These are phyloP conservation scores for Microplitis demolitor DNA, from an alignment of 1,140 invertebrate genomes.

Conservation along the genomic window DNA sequence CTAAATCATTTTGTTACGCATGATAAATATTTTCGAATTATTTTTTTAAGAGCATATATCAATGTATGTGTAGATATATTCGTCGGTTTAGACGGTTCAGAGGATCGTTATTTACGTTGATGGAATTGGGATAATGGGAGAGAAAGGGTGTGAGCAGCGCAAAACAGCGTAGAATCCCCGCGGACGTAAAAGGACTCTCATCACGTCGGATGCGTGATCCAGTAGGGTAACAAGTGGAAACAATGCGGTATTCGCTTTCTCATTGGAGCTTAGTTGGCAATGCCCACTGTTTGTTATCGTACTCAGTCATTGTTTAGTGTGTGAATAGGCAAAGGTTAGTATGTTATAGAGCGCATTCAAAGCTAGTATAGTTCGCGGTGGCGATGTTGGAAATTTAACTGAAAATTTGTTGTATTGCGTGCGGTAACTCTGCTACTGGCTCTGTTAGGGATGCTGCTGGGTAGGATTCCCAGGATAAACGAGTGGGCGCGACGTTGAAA, in stretches of 20 bases:
- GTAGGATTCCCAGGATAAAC: neutral
- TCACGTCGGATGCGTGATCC: constrained; percentile 11
- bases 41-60: too few relatives aligned
- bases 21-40: too few relatives aligned
- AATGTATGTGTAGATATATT: neutral
- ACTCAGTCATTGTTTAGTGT: neutral
- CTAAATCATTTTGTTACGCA: too few relatives aligned
- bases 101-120: constrained; percentile 17
- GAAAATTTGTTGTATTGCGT: too few relatives aligned
- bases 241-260: constrained; percentile 12
- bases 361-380: constrained; percentile 21
- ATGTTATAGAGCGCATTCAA: constrained; percentile 4
- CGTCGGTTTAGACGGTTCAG: neutral
- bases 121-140: neutral
- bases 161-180: neutral
- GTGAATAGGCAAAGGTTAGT: constrained; percentile 1
- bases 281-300: constrained; percentile 21
- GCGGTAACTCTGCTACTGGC: too few relatives aligned
- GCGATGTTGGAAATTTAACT: constrained; percentile 25
- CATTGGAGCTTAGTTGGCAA: constrained; percentile 17
- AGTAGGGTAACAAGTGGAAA: constrained; percentile 16
- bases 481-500: neutral
- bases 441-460: too few relatives aligned
- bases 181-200: constrained; percentile 15
- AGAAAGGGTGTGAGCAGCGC: neutral